Base-by-base conservation (phyloP, 2,113 vertebrate species). In the Calypte anna region DNA sequence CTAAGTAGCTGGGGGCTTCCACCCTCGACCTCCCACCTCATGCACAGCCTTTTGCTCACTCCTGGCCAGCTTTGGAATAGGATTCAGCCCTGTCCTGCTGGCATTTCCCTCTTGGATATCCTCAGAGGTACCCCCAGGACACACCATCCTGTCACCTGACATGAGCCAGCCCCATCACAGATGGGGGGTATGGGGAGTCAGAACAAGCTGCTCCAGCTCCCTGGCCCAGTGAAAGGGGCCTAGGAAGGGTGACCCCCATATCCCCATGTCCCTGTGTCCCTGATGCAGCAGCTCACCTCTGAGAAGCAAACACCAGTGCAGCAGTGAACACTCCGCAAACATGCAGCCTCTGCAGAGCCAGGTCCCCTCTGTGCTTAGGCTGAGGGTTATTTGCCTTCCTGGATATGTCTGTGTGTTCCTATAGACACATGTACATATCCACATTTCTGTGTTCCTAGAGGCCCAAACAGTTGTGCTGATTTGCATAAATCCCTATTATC, bases 1-100 rank as follows among this genome's bases (percentile, higher is more conserved):
- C 25, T 23, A 43, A 7, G 10, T 21, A 13, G 16, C 30, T 4
- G 0, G 3, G 20, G 36, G 38, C n/a, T 4, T 2, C 43, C 33
- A 23, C 16, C 38, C 68, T 40, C 0, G 1, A 20, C 57, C 22
- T 0, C 0, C 36, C 0, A 0, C 4, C 43, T 61, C 30, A 4
- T 12, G 43, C 33, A 21, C 85, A 73, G 82, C 46, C 25, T 48
- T 59, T 58, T 1, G 2, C 55, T 78, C 7, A 1, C 36, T 36
- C 23, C n/a, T 69, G 59, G 25, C 18, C 0, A 2, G 16, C 8
- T 40, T 14, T 62, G 62, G 31, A 86, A 76, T 30, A 79, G 53
- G 33, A 75, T 76, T 93, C 0, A 4, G 16, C 50, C 31, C 82
- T 36, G 23, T 63, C 30, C 43, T 58, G 62, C 33, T 2, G 3